Evolutionary conservation across 2,113 vertebrate species (phyloP).

Genomic region (Amblyopsis rosae): DNA sequence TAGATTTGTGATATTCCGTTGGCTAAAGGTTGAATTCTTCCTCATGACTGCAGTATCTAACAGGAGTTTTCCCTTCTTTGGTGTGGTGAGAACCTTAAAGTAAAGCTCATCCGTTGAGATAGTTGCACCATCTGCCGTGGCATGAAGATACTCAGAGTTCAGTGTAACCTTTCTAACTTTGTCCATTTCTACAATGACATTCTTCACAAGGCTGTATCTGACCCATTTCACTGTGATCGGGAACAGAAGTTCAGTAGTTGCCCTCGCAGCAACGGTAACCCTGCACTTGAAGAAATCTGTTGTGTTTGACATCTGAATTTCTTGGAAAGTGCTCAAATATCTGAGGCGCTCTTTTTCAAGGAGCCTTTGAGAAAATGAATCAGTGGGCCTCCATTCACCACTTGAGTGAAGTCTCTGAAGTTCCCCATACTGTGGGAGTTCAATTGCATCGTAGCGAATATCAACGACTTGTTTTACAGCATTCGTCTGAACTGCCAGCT

Average conservation of each 20-base stretch:
- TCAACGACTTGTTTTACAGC: constrained; percentile 76
- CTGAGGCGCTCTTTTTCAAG: constrained; percentile 76
- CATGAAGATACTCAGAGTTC: constrained; percentile 78
- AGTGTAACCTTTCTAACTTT: constrained; percentile 78
- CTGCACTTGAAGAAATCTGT: constrained; percentile 85
- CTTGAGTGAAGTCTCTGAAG: constrained; percentile 78
- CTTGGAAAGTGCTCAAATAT: constrained; percentile 81
- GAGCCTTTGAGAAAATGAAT: constrained; percentile 82
- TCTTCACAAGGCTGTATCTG: constrained; percentile 76
- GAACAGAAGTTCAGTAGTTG: constrained; percentile 78
- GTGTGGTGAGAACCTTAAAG: constrained; percentile 81
- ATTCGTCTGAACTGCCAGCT: constrained; percentile 84
- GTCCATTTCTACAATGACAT: constrained; percentile 77
- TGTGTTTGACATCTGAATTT: constrained; percentile 76
- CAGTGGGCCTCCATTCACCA: constrained; percentile 81
- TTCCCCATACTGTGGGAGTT: constrained; percentile 80
- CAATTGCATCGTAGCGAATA: constrained; percentile 77
- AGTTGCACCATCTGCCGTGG: constrained; percentile 63
- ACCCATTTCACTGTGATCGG: constrained; percentile 82
- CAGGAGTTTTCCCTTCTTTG: constrained; percentile 82
- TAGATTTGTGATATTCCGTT: constrained; percentile 77
- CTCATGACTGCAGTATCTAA: constrained; percentile 75
- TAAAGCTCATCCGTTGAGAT: constrained; percentile 76
- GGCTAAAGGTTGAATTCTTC: constrained; percentile 83
- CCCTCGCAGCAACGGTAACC: constrained; percentile 77